Base-by-base conservation (phyloP, 1,140 invertebrate genomes). In the Magallana angulata region DNA sequence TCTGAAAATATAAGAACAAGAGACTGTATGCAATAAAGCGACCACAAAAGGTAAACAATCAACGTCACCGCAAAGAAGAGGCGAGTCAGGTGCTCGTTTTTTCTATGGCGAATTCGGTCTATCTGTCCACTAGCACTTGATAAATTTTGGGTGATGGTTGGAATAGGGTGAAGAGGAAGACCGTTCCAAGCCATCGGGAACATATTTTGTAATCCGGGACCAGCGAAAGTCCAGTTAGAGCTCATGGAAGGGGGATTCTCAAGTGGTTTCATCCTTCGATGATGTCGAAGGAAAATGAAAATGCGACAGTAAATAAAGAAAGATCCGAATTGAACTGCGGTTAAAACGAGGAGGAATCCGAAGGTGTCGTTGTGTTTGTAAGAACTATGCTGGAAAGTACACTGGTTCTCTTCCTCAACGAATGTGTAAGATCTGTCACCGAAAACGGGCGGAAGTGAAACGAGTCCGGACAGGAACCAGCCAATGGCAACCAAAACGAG, bases 131-230 rank as follows among this genome's bases (percentile, higher is more conserved):
- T 89, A 9, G 91, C 87, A 56, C 90, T 86, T 1, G 89, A 90
- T 12, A 90, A 88, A 81, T 91, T 92, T 68, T 89, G 88, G 7
- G 84, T 87, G 8, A 89, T 86, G 71, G 85, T 88, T 1, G 91
- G 90, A 57, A 91, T 86, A 9, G 76, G 86, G 1, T 85, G 88
- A 24, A 84, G 68, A n/a, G 90, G 89, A 84, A 93, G 92, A 8
- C 93, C 93, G 82, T 93, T 93, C 92, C 92, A 93, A 87, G 93
- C 93, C 18, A 92, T 90, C 60, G 93, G 85, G 36, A 92, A 91
- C 80, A 93, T 91, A 24, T 91, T 92, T 80, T 92, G 93, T 4
- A 92, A 92, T 18, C 93, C 93, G 0, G 91, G 93, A 0, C 92
- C 93, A 18, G 93, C 89, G 85, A 94, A 94, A 7, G 92, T 91